Percentiles rank a stretch among this genome's conserved stretches.
Conservation (phyloP, 2,113 vertebrate species). For the Dicentrarchus labrax region DNA sequence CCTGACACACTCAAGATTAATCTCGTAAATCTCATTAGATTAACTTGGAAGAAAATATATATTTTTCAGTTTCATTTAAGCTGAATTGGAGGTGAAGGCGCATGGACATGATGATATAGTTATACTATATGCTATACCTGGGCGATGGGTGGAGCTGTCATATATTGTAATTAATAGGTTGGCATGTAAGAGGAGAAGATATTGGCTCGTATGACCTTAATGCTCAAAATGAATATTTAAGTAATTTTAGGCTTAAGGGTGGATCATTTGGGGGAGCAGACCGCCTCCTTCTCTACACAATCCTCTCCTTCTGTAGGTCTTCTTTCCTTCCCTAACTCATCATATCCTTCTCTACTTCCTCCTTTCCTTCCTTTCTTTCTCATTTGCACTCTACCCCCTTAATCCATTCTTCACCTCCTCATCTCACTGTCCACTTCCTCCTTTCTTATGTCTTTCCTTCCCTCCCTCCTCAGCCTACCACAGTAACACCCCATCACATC, state of each 20-base stretch:
- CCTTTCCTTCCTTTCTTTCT: not conserved
- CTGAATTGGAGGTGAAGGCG: slow-evolving; percentile 31
- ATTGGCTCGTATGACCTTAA: slow-evolving; percentile 5
- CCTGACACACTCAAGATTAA: slow-evolving; percentile 62
- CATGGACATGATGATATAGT: slow-evolving; percentile 23
- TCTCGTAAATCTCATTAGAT: slow-evolving; percentile 68
- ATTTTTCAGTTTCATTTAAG: slow-evolving; percentile 60
- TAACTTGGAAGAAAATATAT: slow-evolving; percentile 41
- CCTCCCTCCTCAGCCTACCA: not conserved
- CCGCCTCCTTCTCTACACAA: not conserved
- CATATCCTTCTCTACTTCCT: not conserved
- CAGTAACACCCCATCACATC: not conserved
- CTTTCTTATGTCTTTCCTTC: not conserved
- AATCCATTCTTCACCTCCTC: too few species aligned
- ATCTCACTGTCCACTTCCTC: too few species aligned
- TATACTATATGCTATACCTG: slow-evolving; percentile 26
- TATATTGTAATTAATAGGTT: slow-evolving; percentile 33
- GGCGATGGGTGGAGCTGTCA: slow-evolving; percentile 24
- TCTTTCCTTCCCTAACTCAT: not conserved
- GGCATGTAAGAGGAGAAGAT: slow-evolving; percentile 1
- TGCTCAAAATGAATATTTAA: not conserved
- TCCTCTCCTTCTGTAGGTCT: not conserved
- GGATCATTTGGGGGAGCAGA: slow-evolving; percentile 4
- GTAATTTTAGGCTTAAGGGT: slow-evolving; percentile 5
- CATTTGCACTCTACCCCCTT: not conserved